Conservation (phyloP, 53 echinoderm and acorn worm genomes). For the Hippasteria phrygiana region DNA sequence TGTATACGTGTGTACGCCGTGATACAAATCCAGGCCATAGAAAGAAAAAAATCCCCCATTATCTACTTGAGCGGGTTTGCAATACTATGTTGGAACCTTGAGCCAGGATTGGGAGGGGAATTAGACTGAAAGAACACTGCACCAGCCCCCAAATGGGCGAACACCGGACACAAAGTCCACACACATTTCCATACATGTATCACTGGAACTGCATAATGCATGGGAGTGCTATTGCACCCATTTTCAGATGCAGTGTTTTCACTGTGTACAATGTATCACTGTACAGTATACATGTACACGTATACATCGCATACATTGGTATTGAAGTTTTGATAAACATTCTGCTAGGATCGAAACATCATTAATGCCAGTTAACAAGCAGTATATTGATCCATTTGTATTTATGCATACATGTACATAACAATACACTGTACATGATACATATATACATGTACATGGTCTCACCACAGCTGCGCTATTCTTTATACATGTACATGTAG, state of each 20-base stretch:
- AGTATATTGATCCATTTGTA: no score
- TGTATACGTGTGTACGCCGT: background rate
- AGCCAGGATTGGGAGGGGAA: slow-evolving; percentile 19
- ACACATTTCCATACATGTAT: slow-evolving; percentile 56
- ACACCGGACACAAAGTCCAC: background rate
- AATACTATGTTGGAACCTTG: slow-evolving; percentile 13
- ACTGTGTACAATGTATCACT: no score
- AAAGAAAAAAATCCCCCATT: background rate
- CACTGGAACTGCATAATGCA: slow-evolving; percentile 40
- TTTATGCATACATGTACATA: no score
- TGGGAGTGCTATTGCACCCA: no score
- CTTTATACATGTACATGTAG: no score
- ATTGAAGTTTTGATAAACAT: no score
- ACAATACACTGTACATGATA: no score
- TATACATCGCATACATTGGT: background rate
- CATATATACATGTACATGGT: no score
- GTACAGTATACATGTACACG: background rate
- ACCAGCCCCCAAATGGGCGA: background rate
- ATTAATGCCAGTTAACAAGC: no score
- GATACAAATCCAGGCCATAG: background rate
- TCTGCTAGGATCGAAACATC: no score
- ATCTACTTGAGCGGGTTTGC: slow-evolving; percentile 18
- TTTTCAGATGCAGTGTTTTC: no score
- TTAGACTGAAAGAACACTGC: slow-evolving; percentile 16
- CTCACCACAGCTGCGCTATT: no score